Base-by-base conservation (phyloP, 2,888 invertebrate species). In the Calliopum simillimum region DNA sequence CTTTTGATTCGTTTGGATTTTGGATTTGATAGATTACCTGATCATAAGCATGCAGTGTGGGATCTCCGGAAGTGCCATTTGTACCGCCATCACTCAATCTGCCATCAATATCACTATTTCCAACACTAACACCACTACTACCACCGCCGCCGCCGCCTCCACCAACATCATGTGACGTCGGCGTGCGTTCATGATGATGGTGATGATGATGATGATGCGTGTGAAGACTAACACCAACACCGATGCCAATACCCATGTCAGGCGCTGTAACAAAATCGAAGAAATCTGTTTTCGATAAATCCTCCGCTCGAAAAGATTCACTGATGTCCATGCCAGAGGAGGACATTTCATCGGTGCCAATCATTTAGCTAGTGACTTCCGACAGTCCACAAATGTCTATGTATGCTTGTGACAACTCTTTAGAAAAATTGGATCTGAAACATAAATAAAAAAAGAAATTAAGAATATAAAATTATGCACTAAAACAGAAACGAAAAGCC, bases 191-290 rank as follows among this genome's bases (percentile, higher is more conserved):
- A 23, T 82, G 80, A 5, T 80, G 81, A 21, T 81, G 81, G 58
- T 77, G 72, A 14, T 80, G 80, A n/a, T 79, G 80, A 14, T 78
- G 80, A 12, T 77, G 77, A 43, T 80, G 79, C 66, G 76, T 72
- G 62, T 81, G 81, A 71, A 85, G 76, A 59, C 82, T 81, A 14
- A 43, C 53, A 21, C 79, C 82, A 41, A 83, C 83, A 11, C 85
- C 86, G 62, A 86, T 82, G 61, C 84, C 85, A 73, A 86, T 85
- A 68, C 85, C 85, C 81, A 93, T 89, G 80, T 93, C 93, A 71
- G 94, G 93, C 59, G 93, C 92, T 67, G 94, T 93, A 74, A 94
- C 94, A 87, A 94, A 94, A 87, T 95, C 94, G 87, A 95, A 95
- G 88, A 94, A 94, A 88, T 94, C 94, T 78, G 94, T 93, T 88